These are phyloP conservation scores for Lydus trimaculatus DNA, from an alignment of 2,888 invertebrate genomes.

Conservation along the genomic window DNA sequence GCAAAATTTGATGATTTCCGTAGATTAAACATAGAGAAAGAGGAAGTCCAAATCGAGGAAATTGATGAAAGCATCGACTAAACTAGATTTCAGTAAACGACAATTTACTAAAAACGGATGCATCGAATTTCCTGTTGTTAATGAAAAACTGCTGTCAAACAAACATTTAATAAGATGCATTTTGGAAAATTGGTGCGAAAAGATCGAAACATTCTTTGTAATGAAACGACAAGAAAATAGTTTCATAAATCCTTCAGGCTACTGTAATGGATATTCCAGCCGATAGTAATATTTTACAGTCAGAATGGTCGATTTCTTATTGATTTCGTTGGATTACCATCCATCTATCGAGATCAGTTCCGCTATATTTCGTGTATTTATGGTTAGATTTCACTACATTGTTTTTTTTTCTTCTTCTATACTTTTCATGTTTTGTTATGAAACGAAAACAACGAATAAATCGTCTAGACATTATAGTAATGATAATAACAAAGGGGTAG, in stretches of 20 bases:
- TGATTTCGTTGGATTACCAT: background rate
- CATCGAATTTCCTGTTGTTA: background rate
- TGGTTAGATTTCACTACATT: background rate
- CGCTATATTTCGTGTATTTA: background rate
- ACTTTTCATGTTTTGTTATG: background rate
- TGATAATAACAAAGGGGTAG: conserved; percentile 16
- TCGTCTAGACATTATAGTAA: conserved; percentile 18
- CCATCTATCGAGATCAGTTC: background rate
- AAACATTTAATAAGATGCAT: background rate
- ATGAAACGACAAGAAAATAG: background rate
- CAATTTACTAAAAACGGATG: background rate
- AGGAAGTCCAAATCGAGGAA: too few species aligned
- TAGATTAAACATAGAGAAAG: too few species aligned
- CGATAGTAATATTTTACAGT: background rate
- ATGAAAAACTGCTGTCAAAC: background rate
- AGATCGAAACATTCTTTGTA: background rate
- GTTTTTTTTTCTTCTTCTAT: background rate
- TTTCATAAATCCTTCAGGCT: background rate
- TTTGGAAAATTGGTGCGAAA: background rate
- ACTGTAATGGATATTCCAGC: background rate
- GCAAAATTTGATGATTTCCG: too few species aligned
- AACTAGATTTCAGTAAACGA: too few species aligned
- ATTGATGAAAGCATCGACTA: too few species aligned
- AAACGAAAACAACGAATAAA: conserved; percentile 20
- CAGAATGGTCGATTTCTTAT: background rate